Evolutionary conservation across 2,888 invertebrate species (phyloP), one percentile per base, ranked within the genome.

Genomic region (Leistus spinibarbis): DNA sequence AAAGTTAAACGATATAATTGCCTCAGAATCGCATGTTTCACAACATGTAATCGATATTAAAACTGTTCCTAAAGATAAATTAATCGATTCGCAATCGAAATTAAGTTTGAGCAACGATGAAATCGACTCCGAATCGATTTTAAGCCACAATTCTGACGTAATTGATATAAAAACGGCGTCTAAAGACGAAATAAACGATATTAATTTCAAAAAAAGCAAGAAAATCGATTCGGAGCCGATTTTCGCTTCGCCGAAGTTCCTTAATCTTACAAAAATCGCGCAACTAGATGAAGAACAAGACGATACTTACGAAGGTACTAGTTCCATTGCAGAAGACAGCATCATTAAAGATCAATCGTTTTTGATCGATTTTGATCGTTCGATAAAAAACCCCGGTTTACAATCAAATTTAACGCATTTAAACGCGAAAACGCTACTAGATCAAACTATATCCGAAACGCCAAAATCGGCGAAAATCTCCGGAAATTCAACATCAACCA

Each of bases 221-320:
- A n/a, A 7, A 4, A 24, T 24, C 7, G 40, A 40, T 5, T 7
- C 40, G 1, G 40, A 40, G 13, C 7, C 3, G 5, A 2, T 40
- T 40, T 40, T 40, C 10, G 5, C 10, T 5, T 40, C 40, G 7
- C 40, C 40, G 7, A 40, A 40, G 13, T 40, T 40, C 5, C 13
- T 40, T 10, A 40, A 40, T 1, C 40, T 40, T 5, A 40, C 40
- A 40, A 40, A 60, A 60, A 20, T 60, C 1, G 17, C 60, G 7
- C 19, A 60, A 60, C 60, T 20, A 60, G 57, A 53, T 22, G 40
- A 27, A 17, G 54, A 69, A 69, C 40, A 54, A 60, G 81, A 82
- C 76, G 82, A 83, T 77, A 82, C 81, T 16, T 82, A 80, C 69
- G 82, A 82, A 75, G 82, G 81, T 20, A 81, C 82, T 27, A 83